phyloP scores from a whole-genome alignment of 2,797 vertebrate genomes.

The Scleropages formosus region DNA sequence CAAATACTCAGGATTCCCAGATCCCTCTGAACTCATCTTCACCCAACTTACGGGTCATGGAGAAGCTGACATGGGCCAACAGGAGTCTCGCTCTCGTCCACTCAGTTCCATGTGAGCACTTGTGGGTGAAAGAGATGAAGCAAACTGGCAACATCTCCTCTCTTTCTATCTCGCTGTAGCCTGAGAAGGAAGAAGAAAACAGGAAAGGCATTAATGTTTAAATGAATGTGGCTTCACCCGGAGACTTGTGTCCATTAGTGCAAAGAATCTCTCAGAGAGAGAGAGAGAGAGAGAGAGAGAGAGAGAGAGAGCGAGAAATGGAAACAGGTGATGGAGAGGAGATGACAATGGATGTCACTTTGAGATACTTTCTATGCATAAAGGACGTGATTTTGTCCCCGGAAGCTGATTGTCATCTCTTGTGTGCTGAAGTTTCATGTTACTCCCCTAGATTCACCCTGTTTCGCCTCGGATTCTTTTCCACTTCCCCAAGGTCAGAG shows the following conservation, averaged over 20 bases:
- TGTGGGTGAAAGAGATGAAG: too few relatives aligned
- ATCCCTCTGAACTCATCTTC: too few relatives aligned
- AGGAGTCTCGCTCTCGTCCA: too few relatives aligned
- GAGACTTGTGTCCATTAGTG: slow-evolving; percentile 71
- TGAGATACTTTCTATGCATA: slow-evolving; percentile 39
- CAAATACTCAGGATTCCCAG: too few relatives aligned
- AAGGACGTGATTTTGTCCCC: slow-evolving; percentile 31
- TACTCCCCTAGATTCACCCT: slow-evolving; percentile 12
- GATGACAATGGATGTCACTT: slow-evolving; percentile 61
- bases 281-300: neutral
- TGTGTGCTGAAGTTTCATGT: slow-evolving; percentile 22
- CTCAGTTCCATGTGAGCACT: too few relatives aligned
- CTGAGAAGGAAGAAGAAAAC: slow-evolving; percentile 65
- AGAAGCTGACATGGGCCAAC: too few relatives aligned
- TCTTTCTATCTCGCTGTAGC: slow-evolving; percentile 25
- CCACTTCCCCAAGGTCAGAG: slow-evolving; percentile 21
- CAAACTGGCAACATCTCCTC: slow-evolving; percentile 28
- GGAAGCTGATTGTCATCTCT: slow-evolving; percentile 17
- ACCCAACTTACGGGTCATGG: too few relatives aligned
- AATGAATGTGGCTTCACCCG: slow-evolving; percentile 67
- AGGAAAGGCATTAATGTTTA: slow-evolving; percentile 70
- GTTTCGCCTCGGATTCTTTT: neutral
- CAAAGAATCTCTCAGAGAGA: slow-evolving; percentile 53
- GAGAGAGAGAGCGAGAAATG: slow-evolving; percentile 50
- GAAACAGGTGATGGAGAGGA: slow-evolving; percentile 64